A percentile compares a stretch with the other conserved stretches of the same genome.
These are phyloP conservation scores for Parus major DNA, from an alignment of 2,113 vertebrate species.

Conservation along the genomic window DNA sequence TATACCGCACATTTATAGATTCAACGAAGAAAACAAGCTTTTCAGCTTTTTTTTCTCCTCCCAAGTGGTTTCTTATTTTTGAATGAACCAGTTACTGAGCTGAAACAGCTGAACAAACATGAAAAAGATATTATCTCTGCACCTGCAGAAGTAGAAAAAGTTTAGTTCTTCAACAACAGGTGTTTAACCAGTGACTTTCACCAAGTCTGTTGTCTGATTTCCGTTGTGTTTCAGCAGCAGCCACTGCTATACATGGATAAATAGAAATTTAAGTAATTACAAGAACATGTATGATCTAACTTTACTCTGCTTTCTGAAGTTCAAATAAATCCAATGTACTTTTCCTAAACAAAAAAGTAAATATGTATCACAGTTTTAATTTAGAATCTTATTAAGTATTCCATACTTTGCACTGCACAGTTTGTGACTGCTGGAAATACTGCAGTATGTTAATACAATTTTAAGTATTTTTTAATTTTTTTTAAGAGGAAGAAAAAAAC, in stretches of 20 bases:
- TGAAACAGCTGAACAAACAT: slow-evolving; percentile 55
- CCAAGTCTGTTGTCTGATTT: neutral
- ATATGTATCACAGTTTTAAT: neutral
- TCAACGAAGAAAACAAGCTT: slow-evolving; percentile 1
- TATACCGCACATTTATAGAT: neutral
- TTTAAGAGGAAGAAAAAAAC: neutral
- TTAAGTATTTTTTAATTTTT: neutral
- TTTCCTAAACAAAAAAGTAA: neutral
- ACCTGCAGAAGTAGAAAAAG: slow-evolving; percentile 42
- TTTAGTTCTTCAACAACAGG: slow-evolving; percentile 37
- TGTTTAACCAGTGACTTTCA: slow-evolving; percentile 30
- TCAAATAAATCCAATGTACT: neutral
- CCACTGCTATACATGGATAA: neutral
- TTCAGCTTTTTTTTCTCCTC: slow-evolving; percentile 19
- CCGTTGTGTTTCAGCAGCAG: neutral
- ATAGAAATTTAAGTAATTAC: neutral
- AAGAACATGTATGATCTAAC: neutral
- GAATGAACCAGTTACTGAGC: slow-evolving; percentile 32
- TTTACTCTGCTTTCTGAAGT: neutral
- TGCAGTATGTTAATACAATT: neutral
- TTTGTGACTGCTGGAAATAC: neutral
- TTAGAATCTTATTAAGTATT: slow-evolving; percentile 22
- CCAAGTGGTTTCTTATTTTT: slow-evolving; percentile 31
- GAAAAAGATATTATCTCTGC: slow-evolving; percentile 59
- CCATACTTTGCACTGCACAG: neutral